Evolutionary conservation across 2,797 vertebrate species (phyloP), one percentile per base, ranked within the genome.

Genomic region (Peromyscus eremicus): DNA sequence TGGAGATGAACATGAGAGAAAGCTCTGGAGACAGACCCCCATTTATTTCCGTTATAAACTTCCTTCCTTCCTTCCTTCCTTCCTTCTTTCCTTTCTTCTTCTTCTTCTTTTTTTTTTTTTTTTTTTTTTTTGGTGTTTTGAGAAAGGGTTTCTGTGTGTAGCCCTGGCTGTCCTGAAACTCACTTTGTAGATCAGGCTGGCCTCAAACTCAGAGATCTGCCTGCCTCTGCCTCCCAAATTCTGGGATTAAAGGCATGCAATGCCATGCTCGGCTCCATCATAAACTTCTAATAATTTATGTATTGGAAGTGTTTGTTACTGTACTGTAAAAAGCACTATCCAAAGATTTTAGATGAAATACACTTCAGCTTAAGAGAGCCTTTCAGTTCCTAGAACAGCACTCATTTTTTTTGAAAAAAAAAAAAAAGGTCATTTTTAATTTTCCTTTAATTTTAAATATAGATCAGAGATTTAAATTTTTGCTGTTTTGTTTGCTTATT

Each of bases 371-470:
- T 52, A 79, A 77, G 70, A 80, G 6, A 94, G n/a, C 29, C 82
- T 62, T 97, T 86, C 16, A 89, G 32, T 75, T 94, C 92, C 46
- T 71, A 73, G 14, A 89, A 57, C 21, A n/a, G 55, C 23, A 52
- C n/a, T 13, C 52, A 93, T 70, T 46, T 46, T 64, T 62, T 6
- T 68, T 46, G 6, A 76, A 93, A 89, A 89, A 8, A n/a, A n/a
- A n/a, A 46, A 46, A 76, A 12, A 75, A 93, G 11, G 11, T 62
- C 32, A 87, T 62, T 92, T 86, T 66, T 84, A 81, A 60, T 92
- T 96, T 97, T 94, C 89, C 64, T 66, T 66, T 89, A 71, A 66
- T 70, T 93, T 16, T 23, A 93, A 88, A 91, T 11, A 76, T n/a
- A 55, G 66, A n/a, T 19, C 46, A 89, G 25, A 89, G 37, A 75